Evolutionary conservation across 1,140 invertebrate genomes (phyloP).

Genomic region (Arion vulgaris): DNA sequence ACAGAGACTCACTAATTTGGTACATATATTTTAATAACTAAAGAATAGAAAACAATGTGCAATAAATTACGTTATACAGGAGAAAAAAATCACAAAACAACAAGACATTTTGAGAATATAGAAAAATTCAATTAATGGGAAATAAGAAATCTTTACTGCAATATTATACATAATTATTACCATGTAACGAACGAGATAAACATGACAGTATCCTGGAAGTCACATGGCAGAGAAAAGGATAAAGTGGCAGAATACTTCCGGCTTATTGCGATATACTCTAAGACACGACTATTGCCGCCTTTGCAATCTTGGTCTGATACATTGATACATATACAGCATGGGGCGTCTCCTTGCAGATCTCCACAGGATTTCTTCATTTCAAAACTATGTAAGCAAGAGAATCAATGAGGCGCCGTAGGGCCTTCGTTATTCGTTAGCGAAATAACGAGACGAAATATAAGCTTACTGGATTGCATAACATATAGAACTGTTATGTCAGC

Average conservation of each 20-base stretch:
- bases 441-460: neutral
- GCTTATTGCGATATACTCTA: neutral
- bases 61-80: too few relatives aligned
- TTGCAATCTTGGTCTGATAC: neutral
- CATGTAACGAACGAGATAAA: too few relatives aligned
- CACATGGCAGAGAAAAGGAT: neutral
- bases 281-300: neutral
- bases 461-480: conserved; percentile 1
- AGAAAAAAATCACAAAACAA: too few relatives aligned
- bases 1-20: too few relatives aligned
- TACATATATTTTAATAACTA: too few relatives aligned
- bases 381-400: conserved; percentile 14
- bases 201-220: too few relatives aligned
- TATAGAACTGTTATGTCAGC: too few relatives aligned
- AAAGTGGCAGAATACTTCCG: conserved; percentile 1
- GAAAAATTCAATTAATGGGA: too few relatives aligned
- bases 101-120: too few relatives aligned
- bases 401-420: neutral
- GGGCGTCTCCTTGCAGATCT: conserved; percentile 1
- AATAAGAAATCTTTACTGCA: too few relatives aligned
- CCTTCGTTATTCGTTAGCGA: neutral
- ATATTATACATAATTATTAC: too few relatives aligned
- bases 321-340: neutral
- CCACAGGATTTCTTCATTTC: neutral
- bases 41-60: too few relatives aligned